Conservation (phyloP, 2,113 vertebrate species). For the Poeciliopsis turrubarensis region DNA sequence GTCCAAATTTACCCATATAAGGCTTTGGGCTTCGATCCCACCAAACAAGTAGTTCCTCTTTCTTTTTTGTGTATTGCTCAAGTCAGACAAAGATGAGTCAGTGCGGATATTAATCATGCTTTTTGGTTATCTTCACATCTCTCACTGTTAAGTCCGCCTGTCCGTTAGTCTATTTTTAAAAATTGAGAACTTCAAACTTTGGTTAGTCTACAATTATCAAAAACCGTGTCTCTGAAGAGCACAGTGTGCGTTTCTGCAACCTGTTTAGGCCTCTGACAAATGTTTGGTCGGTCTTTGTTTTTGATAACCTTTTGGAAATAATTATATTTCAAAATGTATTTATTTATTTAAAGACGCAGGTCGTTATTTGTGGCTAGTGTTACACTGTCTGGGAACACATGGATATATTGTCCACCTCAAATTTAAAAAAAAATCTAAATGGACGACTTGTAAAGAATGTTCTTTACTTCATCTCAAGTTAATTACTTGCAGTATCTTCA, state of each 20-base stretch:
- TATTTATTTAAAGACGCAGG: background rate
- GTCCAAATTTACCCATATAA: slow-evolving; percentile 46
- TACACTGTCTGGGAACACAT: background rate
- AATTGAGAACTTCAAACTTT: slow-evolving; percentile 31
- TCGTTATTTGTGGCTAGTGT: background rate
- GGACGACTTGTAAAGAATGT: background rate
- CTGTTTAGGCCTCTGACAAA: background rate
- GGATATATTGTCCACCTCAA: background rate
- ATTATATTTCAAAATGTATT: too few species aligned
- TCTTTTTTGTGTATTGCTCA: slow-evolving; percentile 81
- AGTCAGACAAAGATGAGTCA: slow-evolving; percentile 82
- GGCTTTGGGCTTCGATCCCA: slow-evolving; percentile 55
- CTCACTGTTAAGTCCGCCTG: slow-evolving; percentile 20
- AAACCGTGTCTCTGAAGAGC: background rate
- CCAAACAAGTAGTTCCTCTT: slow-evolving; percentile 79
- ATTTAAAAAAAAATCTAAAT: background rate
- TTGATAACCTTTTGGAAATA: background rate
- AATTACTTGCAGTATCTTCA: background rate
- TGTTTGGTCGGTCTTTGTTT: background rate
- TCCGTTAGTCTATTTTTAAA: slow-evolving; percentile 48
- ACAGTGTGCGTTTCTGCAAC: background rate
- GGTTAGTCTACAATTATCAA: slow-evolving; percentile 17
- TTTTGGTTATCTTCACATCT: slow-evolving; percentile 65
- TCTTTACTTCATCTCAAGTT: background rate
- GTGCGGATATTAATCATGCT: slow-evolving; percentile 69